These are phyloP conservation scores for Dichetophora obliterata DNA, from an alignment of 2,888 invertebrate genomes.

Conservation along the genomic window DNA sequence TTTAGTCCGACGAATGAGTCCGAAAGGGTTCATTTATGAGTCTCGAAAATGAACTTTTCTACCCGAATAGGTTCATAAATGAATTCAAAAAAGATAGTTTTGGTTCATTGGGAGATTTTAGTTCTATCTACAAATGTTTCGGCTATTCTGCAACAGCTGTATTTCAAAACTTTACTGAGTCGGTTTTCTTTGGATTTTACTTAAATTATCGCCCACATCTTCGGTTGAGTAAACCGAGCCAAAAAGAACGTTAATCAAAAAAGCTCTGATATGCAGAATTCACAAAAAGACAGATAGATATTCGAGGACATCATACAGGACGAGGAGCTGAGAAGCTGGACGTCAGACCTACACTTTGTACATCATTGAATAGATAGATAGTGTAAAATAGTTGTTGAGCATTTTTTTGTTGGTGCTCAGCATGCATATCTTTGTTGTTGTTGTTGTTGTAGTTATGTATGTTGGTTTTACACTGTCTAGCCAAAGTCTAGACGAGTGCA, in stretches of 20 bases:
- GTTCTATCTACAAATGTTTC: no score
- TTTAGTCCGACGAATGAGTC: no score
- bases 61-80: no score
- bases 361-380: not conserved
- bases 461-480: conserved; percentile 68
- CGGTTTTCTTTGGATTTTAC: no score
- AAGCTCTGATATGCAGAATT: conserved; percentile 22
- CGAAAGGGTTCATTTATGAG: no score
- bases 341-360: not conserved
- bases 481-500: conserved; percentile 66
- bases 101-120: no score
- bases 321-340: not conserved
- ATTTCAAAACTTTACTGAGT: no score
- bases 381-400: not conserved
- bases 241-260: conserved; percentile 23
- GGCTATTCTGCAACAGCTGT: no score
- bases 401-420: not conserved
- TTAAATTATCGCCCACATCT: no score
- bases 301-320: not conserved
- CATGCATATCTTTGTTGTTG: conserved; percentile 33
- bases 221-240: no score
- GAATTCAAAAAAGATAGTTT: no score
- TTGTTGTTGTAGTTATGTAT: conserved; percentile 46
- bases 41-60: no score
- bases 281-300: not conserved